Conservation (phyloP, 2,797 vertebrate species). For the Lemur catta region DNA sequence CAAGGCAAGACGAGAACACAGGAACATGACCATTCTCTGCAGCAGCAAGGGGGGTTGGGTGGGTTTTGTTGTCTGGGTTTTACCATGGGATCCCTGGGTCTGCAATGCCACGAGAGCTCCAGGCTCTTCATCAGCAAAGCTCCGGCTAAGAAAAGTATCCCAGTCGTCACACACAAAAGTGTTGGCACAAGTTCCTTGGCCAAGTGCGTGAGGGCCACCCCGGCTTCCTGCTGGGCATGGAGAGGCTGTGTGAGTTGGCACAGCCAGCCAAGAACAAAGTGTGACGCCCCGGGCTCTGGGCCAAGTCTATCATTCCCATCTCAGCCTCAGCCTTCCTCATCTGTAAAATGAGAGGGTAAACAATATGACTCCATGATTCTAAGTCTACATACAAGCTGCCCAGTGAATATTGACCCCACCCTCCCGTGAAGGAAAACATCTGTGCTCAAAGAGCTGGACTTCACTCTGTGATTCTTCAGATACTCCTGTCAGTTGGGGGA, state of each 20-base stretch:
- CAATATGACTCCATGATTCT: not conserved
- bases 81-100: not conserved
- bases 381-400: not conserved
- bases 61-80: not conserved
- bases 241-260: not conserved
- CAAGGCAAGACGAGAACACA: rapidly evolving
- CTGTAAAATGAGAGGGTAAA: not conserved
- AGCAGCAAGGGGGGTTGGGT: not conserved
- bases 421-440: not conserved
- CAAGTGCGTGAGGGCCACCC: not conserved
- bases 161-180: not conserved
- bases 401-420: not conserved
- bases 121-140: not conserved
- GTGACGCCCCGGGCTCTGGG: not conserved
- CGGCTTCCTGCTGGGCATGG: not conserved
- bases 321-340: not conserved
- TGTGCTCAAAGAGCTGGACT: not conserved
- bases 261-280: not conserved
- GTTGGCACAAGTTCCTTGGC: not conserved
- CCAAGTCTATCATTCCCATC: not conserved
- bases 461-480: not conserved
- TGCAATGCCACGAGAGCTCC: not conserved
- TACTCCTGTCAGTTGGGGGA: not conserved
- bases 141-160: not conserved
- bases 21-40: not conserved